Percentiles rank a stretch among this genome's conserved stretches.
These are phyloP conservation scores for Chunga burmeisteri DNA, from an alignment of 2,113 vertebrate species.

Conservation along the genomic window DNA sequence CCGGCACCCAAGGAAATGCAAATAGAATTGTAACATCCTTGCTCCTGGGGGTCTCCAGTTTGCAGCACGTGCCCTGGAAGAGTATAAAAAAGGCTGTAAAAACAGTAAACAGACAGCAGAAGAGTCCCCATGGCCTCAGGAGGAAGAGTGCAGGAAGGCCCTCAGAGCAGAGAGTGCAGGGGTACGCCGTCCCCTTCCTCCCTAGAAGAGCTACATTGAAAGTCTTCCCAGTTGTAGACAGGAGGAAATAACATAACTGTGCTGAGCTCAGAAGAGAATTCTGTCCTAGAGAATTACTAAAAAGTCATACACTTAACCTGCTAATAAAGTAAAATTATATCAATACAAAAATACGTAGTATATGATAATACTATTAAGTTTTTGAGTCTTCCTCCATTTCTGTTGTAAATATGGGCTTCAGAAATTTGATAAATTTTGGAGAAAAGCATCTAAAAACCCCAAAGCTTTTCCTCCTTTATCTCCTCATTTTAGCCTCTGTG, in stretches of 20 bases:
- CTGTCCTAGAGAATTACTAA: background rate
- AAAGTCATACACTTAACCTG: background rate
- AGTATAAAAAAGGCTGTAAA: background rate
- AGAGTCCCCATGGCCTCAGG: background rate
- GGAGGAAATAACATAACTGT: background rate
- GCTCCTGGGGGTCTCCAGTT: background rate
- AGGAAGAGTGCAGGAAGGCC: background rate
- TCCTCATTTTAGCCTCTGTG: rapidly evolving
- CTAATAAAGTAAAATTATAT: background rate
- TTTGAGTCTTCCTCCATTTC: background rate
- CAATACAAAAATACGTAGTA: background rate
- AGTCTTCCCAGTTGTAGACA: background rate
- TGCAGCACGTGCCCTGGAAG: background rate
- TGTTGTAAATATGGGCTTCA: background rate
- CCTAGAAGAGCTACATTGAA: background rate
- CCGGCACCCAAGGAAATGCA: background rate
- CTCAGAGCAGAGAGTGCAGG: background rate
- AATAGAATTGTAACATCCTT: background rate
- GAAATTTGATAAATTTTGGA: background rate
- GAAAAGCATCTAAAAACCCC: background rate
- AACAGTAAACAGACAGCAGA: background rate
- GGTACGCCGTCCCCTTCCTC: rapidly evolving
- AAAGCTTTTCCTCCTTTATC: background rate
- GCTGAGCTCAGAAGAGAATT: background rate
- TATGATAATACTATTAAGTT: background rate